Base-by-base conservation (phyloP, 1,140 invertebrate genomes). In the Helicoverpa zea region DNA sequence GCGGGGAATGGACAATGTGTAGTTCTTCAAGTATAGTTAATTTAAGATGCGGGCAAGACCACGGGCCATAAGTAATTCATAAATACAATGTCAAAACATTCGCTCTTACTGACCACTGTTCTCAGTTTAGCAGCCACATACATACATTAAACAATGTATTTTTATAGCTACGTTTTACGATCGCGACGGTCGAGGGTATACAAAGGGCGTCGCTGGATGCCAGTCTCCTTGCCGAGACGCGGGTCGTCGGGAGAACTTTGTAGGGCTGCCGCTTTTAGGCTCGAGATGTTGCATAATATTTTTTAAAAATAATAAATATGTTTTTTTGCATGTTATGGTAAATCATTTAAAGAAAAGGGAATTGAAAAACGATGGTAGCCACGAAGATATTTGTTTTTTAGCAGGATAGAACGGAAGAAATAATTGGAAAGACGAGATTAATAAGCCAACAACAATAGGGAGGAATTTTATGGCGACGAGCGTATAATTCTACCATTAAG, bases 141-240 rank as follows among this genome's bases (percentile, higher is more conserved):
- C 66, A 68, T 58, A 29, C 59, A 30, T 64, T 58, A 12, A 76
- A 83, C 82, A 81, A 78, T 74, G 79, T 83, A 81, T 83, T 81
- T 82, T 78, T 79, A 75, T 59, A 79, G 66, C 29, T n/a, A 18
- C 59, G 63, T 56, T 84, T 84, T 81, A 84, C 76, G 83, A 81
- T 64, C 74, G 64, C 59, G 63, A 78, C 58, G 64, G 70, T 18
- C 54, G 49, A 59, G 68, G 56, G 77, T 81, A 81, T 51, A 83
- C 63, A 79, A 81, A 79, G 80, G 74, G 78, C 79, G 58, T 58
- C 52, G 81, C 61, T 61, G 56, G 47, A 72, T 68, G 23, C 51
- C 10, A 75, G 72, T 75, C 70, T 74, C 64, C 64, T 79, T 70
- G 51, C 12, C 64, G 64, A 68, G 63, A 79, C 54, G 30, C 30